phyloP scores from a whole-genome alignment of 2,113 vertebrate genomes.

The Tachysurus fulvidraco region DNA sequence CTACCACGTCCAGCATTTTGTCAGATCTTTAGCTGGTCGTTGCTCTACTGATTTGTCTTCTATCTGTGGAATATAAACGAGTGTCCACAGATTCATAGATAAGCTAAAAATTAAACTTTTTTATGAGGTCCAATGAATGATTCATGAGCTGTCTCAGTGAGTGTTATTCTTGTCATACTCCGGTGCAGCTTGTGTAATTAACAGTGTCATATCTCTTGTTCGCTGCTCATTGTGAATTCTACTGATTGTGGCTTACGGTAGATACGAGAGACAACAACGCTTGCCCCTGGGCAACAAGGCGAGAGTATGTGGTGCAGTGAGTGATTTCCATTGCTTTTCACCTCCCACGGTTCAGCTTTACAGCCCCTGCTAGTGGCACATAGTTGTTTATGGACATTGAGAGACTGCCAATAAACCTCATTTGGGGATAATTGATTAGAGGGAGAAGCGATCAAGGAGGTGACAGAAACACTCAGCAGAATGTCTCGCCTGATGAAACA shows the following conservation, averaged over 20 bases:
- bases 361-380: slow-evolving; percentile 23
- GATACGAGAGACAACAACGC: slow-evolving; percentile 14
- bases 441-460: not conserved
- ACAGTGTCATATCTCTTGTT: slow-evolving; percentile 44
- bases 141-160: slow-evolving; percentile 57
- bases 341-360: slow-evolving; percentile 38
- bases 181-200: slow-evolving; percentile 52
- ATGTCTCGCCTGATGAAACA: slow-evolving; percentile 16
- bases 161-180: slow-evolving; percentile 54
- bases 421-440: slow-evolving; percentile 49
- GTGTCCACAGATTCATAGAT: slow-evolving; percentile 20
- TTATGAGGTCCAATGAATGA: slow-evolving; percentile 59
- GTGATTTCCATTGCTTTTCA: slow-evolving; percentile 25
- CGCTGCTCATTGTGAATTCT: slow-evolving; percentile 37
- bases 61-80: slow-evolving; percentile 16
- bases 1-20: not conserved
- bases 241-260: slow-evolving; percentile 32
- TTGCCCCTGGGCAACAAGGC: slow-evolving; percentile 21
- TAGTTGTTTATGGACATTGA: slow-evolving; percentile 48
- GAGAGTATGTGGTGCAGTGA: slow-evolving; percentile 1
- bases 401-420: slow-evolving; percentile 48
- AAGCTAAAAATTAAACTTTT: slow-evolving; percentile 50
- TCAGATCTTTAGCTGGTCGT: not conserved
- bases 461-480: slow-evolving; percentile 36
- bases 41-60: not conserved